Base-by-base conservation (phyloP, 2,888 invertebrate genomes). In the Halictus quadricinctus region DNA sequence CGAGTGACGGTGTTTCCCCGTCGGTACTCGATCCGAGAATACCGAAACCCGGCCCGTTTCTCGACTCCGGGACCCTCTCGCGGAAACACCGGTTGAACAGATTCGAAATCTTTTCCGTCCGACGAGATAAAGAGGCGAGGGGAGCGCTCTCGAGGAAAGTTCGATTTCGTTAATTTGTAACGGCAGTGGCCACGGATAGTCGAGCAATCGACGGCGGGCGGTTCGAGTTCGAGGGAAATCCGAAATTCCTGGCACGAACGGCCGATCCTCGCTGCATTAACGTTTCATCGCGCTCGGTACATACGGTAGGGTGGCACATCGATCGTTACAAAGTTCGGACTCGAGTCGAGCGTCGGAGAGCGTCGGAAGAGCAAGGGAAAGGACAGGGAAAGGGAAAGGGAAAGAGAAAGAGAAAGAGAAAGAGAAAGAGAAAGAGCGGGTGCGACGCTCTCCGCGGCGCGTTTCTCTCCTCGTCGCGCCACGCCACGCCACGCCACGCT, bases 181-280 rank as follows among this genome's bases (percentile, higher is more conserved):
- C 82, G 78, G 79, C 73, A 58, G 64, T 41, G 79, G 79, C 75
- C 83, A 76, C 78, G 85, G 81, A 83, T 77, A 58, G 78, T 73
- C 76, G 87, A 76, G 76, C 88, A 78, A 89, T 88, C 87, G 87
- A 82, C 83, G 84, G 73, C 75, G 85, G 73, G 69, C 69, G 60
- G 60, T 88, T 72, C 85, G 84, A 84, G 81, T 79, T 72, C 80
- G 72, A 86, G 85, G 83, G 75, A 89, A 90, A 89, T 90, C 90
- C 89, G 88, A 90, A 90, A 92, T 92, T 91, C 91, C 88, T 89
- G 89, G 89, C 89, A 89, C 91, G 92, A 90, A 90, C 88, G 84
- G 87, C 79, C 89, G 89, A 89, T 91, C 90, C 88, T 88, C 88
- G 89, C 84, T 85, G 91, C 92, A 92, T 92, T 92, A 92, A 92